These are phyloP conservation scores for Cosmia pyralina DNA, from an alignment of 2,888 invertebrate genomes.

Conservation along the genomic window DNA sequence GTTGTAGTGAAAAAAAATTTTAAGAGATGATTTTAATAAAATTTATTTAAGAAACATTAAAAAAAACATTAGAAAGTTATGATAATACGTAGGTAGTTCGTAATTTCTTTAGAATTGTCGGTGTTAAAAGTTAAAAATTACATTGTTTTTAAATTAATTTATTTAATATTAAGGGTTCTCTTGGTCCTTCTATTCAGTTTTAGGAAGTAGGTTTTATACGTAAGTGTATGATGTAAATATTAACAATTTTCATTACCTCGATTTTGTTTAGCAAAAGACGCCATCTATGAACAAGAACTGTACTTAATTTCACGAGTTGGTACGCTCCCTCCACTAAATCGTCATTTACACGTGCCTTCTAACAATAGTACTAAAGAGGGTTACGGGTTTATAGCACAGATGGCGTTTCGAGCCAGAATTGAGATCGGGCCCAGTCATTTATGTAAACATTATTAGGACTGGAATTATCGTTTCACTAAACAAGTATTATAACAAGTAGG, in stretches of 20 bases:
- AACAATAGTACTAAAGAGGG: neutral
- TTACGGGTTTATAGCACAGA: conserved; percentile 18
- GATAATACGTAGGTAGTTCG: too few species aligned
- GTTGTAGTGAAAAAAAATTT: neutral
- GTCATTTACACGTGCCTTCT: neutral
- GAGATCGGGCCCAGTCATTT: neutral
- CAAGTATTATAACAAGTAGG: neutral
- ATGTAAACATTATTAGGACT: neutral
- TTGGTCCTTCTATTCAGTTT: neutral
- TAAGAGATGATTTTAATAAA: too few species aligned
- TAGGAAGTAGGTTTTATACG: too few species aligned
- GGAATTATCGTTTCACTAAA: neutral
- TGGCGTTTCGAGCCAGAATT: conserved; percentile 17
- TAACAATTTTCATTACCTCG: neutral
- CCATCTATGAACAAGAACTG: conserved; percentile 36
- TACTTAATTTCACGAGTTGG: neutral
- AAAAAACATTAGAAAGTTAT: too few species aligned
- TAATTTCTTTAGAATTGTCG: too few species aligned
- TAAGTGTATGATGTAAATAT: neutral
- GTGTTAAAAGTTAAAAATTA: neutral
- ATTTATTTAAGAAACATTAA: too few species aligned
- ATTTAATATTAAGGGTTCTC: neutral
- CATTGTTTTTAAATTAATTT: neutral
- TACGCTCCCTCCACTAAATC: neutral
- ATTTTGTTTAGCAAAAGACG: neutral